Evolutionary conservation across 2,888 invertebrate genomes (phyloP), one percentile per base, ranked within the genome.

Genomic region (Hirtodrosophila confusa): DNA sequence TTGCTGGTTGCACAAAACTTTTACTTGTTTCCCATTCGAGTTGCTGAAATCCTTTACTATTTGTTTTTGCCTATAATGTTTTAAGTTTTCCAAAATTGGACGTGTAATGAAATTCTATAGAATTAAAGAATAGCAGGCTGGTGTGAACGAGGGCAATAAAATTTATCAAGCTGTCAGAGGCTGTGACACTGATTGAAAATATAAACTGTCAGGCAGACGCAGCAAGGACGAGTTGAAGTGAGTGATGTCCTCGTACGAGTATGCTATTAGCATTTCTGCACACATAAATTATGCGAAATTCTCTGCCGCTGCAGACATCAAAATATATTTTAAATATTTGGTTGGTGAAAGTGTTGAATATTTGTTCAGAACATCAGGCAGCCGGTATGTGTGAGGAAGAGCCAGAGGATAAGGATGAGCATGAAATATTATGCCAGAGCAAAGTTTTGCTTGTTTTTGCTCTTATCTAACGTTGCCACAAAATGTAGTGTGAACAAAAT

Each of bases 171-270:
- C 67, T 83, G 71, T 71, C 77, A 71, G 62, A 50, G 31, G 41
- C 44, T 61, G 33, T 88, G 86, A 77, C 86, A 84, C 58, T 86
- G 86, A 88, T 88, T 84, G 86, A 84, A 88, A 80, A 84, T 71
- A 72, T 72, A 77, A 75, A 77, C 65, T 72, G 62, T 68, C 80
- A 27, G 27, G 27, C 27, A 27, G 27, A 6, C 27, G 36, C 39
- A 56, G 35, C 56, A 53, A 35, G 17, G 55, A 35, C 29, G 31
- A 36, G 24, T 10, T 8, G 17, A 31, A 9, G 27, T 49, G 39
- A 54, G 39, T 33, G 36, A 48, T 39, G 50, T 44, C 63, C 41
- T 63, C 17, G 53, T 56, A 17, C 17, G 17, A 17, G 17, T 17
- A 64, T 60, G 62, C 60, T 74, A 86, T 77, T 86, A 80, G 64